Evolutionary conservation across 1,140 invertebrate genomes (phyloP), one percentile per base, ranked within the genome.

Genomic region (Dinoponera quadriceps): DNA sequence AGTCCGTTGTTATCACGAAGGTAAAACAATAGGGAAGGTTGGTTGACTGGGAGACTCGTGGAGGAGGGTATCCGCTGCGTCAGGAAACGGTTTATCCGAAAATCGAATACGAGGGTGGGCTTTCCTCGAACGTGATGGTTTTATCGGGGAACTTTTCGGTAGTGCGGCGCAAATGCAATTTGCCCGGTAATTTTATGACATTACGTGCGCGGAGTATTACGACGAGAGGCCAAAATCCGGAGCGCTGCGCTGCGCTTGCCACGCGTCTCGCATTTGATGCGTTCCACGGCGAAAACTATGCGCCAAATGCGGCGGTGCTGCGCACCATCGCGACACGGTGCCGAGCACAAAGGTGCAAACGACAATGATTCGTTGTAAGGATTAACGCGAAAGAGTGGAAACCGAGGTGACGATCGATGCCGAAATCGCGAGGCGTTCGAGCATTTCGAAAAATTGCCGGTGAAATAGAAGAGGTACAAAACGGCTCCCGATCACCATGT

Each of bases 141-240:
- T 75, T 75, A 51, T 75, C 73, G 73, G 27, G 22, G 60, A 74
- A 60, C 71, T 51, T 75, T 54, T 51, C 14, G 59, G 73, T 65
- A 27, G 44, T 63, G 27, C 44, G 27, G 18, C 44, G n/a, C 68
- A 71, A 71, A 71, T 4, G 68, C 68, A 75, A 75, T 75, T 75
- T 33, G 57, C n/a, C 7, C 44, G 44, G 72, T 75, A 75, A 75
- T 75, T 75, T 75, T 65, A 75, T 65, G 44, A 75, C 44, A 5
- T 63, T 65, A 74, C 71, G 55, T 74, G 73, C 73, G 27, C 44
- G 16, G 20, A 18, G 25, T 29, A n/a, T n/a, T n/a, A 63, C 29
- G 33, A 16, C 4, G 33, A 44, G 18, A 44, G 20, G 69, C 7
- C 22, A n/a, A 55, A 48, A 68, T 16, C 16, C 65, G 44, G 2